These are phyloP conservation scores for Philotrypesis tridentata DNA, from an alignment of 1,140 invertebrate species.

Conservation along the genomic window DNA sequence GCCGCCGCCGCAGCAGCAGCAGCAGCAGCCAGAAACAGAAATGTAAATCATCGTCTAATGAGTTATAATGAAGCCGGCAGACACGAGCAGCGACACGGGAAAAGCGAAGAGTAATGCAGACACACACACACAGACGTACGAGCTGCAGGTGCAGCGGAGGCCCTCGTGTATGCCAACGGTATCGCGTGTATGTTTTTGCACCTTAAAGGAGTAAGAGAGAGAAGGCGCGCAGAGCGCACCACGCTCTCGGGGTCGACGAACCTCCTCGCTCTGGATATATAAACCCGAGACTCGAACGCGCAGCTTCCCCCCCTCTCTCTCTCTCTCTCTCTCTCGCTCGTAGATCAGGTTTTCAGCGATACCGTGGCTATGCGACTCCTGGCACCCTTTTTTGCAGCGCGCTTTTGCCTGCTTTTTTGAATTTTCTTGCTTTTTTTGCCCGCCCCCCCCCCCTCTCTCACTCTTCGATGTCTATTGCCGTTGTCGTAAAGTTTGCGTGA, in stretches of 20 bases:
- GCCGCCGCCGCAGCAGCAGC: too few species aligned
- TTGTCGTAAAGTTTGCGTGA: constrained; percentile 19
- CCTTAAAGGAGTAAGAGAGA: constrained; percentile 59
- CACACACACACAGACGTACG: neutral
- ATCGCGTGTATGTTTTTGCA: constrained; percentile 72
- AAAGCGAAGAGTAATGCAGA: neutral
- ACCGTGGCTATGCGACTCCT: neutral
- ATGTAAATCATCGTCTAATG: constrained; percentile 50
- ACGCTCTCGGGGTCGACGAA: constrained; percentile 43
- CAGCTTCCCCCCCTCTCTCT: neutral
- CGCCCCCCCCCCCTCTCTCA: neutral
- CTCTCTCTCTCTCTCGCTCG: constrained; percentile 3
- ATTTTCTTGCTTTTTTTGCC: neutral
- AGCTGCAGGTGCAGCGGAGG: constrained; percentile 50
- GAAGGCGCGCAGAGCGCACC: neutral
- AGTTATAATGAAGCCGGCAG: constrained; percentile 44
- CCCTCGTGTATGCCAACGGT: constrained; percentile 65
- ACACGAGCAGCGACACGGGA: constrained; percentile 22
- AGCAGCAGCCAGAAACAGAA: constrained; percentile 17
- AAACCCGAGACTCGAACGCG: constrained; percentile 1
- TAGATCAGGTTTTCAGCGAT: constrained; percentile 38
- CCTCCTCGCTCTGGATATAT: constrained; percentile 46
- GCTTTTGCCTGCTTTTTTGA: constrained; percentile 5
- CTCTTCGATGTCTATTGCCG: neutral
- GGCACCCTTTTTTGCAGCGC: neutral